phyloP scores from a whole-genome alignment of 2,797 vertebrate species.

The Enteromius paludinosus region DNA sequence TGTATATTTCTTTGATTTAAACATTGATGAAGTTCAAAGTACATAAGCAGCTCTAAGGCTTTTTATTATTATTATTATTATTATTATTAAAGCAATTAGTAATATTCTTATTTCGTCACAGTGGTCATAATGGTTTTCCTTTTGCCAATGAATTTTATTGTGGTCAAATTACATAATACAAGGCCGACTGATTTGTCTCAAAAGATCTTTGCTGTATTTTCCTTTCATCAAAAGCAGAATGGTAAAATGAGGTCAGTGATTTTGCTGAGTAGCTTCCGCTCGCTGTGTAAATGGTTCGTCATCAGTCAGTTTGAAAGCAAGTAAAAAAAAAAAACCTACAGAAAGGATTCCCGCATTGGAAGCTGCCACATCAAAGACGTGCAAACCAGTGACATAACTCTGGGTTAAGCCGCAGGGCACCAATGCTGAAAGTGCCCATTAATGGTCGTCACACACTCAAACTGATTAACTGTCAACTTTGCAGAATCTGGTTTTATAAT shows the following conservation, averaged over 20 bases:
- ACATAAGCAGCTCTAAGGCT: not conserved
- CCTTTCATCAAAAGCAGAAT: not conserved
- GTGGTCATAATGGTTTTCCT: not conserved
- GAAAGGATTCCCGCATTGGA: conserved; percentile 40
- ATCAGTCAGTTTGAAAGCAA: conserved; percentile 31
- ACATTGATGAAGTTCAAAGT: not conserved
- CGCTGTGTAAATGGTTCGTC: conserved; percentile 12
- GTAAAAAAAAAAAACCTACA: conserved; percentile 13
- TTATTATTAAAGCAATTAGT: not conserved
- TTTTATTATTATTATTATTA: not conserved
- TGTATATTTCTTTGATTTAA: not conserved
- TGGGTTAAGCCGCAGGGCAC: not conserved
- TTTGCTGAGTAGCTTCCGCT: conserved; percentile 53
- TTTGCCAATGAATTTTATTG: not conserved
- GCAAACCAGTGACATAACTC: not conserved
- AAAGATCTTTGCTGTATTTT: not conserved
- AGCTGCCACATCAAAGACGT: conserved; percentile 35
- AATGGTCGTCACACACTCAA: not conserved
- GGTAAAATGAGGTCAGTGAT: conserved; percentile 54
- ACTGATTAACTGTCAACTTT: not conserved
- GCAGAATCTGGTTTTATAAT: not conserved
- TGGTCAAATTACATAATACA: not conserved
- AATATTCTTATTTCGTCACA: not conserved
- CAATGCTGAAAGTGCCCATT: conserved; percentile 1
- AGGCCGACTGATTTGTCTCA: not conserved